Base-by-base conservation (phyloP, 2,113 vertebrate genomes). In the Mirounga angustirostris region DNA sequence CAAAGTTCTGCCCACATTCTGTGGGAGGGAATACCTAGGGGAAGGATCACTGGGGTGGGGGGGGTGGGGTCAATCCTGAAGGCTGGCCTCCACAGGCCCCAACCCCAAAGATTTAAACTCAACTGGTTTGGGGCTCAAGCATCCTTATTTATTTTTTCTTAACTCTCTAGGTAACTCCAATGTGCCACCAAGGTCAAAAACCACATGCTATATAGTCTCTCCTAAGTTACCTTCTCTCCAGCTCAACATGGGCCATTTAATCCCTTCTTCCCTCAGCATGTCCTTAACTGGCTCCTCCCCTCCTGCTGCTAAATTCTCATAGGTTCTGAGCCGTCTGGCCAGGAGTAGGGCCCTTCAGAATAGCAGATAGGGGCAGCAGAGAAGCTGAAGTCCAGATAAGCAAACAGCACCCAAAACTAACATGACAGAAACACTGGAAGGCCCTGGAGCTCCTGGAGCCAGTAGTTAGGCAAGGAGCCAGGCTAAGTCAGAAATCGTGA, bases 101-200 rank as follows among this genome's bases (percentile, higher is more conserved):
- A 65, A 19, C 36, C 40, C 84, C 30, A 83, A 83, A 76, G 24
- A 58, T 58, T 92, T 90, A 24, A 83, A 14, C 28, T 83, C 82
- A 59, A 82, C 58, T 59, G 19, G 19, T 54, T 52, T 59, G 65
- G 15, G 43, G 8, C 10, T 52, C 69, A 86, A 73, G 6, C 5
- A 40, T 54, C 4, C 33, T 76, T 86, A 5, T 43, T 43, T 43
- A 43, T 14, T 16, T 26, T 14, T 50, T 54, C 76, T 52, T 50
- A 83, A 76, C 36, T 84, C 22, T 69, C 76, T 78, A 76, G 14
- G 56, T 71, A 89, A 89, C 13, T 14, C 50, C 7, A 33, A 19
- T 67, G 24, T 46, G 18, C 54, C 73, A 85, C 63, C 15, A 82
- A 61, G 43, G 28, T 89, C 10, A 93, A 94, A 96, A 93, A 83